Percentiles rank a stretch among this genome's conserved stretches.
Conservation (phyloP, 2,113 vertebrate genomes). For the Cyanoderma ruficeps region DNA sequence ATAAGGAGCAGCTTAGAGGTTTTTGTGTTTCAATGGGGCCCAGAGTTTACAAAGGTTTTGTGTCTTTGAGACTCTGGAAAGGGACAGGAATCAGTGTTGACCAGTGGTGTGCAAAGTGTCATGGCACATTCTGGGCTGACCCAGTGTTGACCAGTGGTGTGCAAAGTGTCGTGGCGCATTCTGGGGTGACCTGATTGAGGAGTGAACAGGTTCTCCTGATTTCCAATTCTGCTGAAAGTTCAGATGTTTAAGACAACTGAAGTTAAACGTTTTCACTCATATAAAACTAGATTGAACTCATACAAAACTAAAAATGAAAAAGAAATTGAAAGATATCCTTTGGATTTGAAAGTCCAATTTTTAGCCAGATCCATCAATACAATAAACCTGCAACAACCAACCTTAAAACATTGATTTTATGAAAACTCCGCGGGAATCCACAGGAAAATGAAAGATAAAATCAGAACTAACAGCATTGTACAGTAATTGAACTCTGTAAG, state of each 20-base stretch:
- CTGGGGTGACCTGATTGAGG: background rate
- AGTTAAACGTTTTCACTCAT: background rate
- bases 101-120: rapidly evolving
- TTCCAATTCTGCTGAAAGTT: background rate
- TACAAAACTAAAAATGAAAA: background rate
- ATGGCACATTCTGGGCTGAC: background rate
- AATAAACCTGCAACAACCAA: background rate
- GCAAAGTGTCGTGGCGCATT: rapidly evolving
- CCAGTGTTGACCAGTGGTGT: background rate
- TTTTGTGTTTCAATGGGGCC: background rate
- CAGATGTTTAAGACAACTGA: background rate
- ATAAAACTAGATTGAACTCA: background rate
- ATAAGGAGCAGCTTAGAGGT: background rate
- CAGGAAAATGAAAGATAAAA: slow-evolving; percentile 4
- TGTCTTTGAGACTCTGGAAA: background rate
- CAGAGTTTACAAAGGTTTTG: background rate
- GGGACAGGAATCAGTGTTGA: background rate
- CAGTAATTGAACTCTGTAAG: background rate
- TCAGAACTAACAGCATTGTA: background rate
- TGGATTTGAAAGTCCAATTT: background rate
- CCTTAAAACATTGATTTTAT: background rate
- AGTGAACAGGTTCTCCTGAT: background rate
- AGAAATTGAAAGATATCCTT: background rate
- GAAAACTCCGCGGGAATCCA: background rate
- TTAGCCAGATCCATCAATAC: background rate